Evolutionary conservation across 2,888 invertebrate genomes (phyloP), one percentile per base, ranked within the genome.

Genomic region (Criorhina ranunculi): DNA sequence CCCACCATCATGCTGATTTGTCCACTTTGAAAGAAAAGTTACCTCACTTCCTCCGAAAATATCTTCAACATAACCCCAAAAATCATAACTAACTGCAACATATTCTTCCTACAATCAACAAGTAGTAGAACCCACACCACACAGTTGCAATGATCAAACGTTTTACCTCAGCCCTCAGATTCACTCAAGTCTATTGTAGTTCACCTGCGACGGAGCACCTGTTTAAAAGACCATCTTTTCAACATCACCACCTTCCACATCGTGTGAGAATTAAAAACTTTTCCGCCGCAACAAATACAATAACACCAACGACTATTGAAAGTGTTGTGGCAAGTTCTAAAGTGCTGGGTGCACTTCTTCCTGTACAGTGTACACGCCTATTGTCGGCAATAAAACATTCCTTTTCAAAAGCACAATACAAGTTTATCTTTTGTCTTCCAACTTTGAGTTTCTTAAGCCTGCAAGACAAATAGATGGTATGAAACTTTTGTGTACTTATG

Each of bases 221-320:
- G 33, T 37, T 64, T 44, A 57, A 59, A 49, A 64, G 62, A 59
- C 49, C 51, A 69, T 62, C 55, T 60, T 12, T 40, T 67, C 67
- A 62, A 49, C 60, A 75, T 62, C 40, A 57, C 60, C 53, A 46
- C 33, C 46, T 17, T 4, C n/a, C 8, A 40, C n/a, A n/a, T 29
- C n/a, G 70, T 19, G 57, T 72, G 77, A 77, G 72, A 72, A 77
- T 82, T 77, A 82, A 77, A 82, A 82, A 82, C 15, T 77, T 82
- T 81, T 19, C 57, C 62, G 33, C 55, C 69, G 51, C 17, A 31
- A 73, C 57, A 51, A 73, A 55, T 60, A 49, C 35, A 31, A 51
- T 40, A 69, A 40, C 59, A 67, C 51, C 60, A 80, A 53, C 29
- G 35, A 67, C 77, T 46, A 77, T 77, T 55, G 60, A 72, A 77